phyloP scores from a whole-genome alignment of 2,888 invertebrate species.

The Scelioninae gen. 2 region DNA sequence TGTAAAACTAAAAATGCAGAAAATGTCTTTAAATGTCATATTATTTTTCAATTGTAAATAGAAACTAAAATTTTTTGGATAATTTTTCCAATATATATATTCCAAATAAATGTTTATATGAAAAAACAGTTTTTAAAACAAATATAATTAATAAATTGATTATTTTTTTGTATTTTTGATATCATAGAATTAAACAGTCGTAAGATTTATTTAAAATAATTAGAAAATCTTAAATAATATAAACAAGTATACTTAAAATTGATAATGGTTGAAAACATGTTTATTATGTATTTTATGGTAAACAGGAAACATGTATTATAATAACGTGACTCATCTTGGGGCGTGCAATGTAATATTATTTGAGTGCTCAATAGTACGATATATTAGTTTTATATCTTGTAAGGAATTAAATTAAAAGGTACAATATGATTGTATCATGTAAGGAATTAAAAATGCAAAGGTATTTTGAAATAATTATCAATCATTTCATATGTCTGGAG shows the following conservation, averaged over 20 bases:
- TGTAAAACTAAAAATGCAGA: constrained; percentile 7
- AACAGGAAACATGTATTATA: too few species aligned
- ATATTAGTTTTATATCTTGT: constrained; percentile 1
- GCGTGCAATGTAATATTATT: constrained; percentile 42
- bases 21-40: constrained; percentile 10
- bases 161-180: background rate
- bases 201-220: too few species aligned
- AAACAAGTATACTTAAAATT: too few species aligned
- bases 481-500: constrained; percentile 16
- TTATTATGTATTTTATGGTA: too few species aligned
- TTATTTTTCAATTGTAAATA: constrained; percentile 17
- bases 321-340: constrained; percentile 31
- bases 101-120: background rate
- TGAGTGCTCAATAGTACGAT: constrained; percentile 28
- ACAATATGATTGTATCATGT: constrained; percentile 1
- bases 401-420: constrained; percentile 5
- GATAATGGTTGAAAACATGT: too few species aligned
- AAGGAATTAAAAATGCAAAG: constrained; percentile 14
- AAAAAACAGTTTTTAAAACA: background rate
- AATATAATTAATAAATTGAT: background rate
- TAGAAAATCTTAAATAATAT: too few species aligned
- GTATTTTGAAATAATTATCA: constrained; percentile 18
- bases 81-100: constrained; percentile 9
- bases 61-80: background rate
- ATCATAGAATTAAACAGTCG: too few species aligned